Evolutionary conservation across 1,140 invertebrate species (phyloP).

Genomic region (Musca domestica): DNA sequence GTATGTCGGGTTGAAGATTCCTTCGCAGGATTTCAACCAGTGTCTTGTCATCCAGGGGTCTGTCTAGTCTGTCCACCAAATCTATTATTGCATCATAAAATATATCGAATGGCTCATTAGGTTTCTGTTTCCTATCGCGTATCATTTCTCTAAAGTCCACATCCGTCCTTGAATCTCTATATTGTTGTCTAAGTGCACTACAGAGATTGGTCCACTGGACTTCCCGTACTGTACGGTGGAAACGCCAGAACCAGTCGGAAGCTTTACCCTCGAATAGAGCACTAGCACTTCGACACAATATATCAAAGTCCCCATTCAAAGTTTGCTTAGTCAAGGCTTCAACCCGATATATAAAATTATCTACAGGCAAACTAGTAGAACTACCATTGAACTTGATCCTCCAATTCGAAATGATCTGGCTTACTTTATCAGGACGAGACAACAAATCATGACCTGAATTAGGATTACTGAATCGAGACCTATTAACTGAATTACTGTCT

Average conservation of each 20-base stretch:
- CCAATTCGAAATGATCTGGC: conserved; percentile 18
- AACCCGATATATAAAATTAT: conserved; percentile 18
- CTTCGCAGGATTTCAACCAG: conserved; percentile 3
- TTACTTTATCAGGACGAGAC: background rate
- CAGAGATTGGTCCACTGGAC: background rate
- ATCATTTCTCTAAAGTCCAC: background rate
- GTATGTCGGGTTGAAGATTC: conserved; percentile 17
- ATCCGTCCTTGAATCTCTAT: background rate
- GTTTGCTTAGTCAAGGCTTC: background rate
- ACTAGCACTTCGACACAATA: background rate
- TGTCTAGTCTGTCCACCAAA: background rate
- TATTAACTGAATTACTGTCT: background rate
- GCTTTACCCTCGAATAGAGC: no score
- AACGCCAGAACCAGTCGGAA: conserved; percentile 5
- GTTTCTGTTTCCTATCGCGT: conserved; percentile 12
- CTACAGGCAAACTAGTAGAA: background rate
- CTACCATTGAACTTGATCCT: conserved; percentile 10
- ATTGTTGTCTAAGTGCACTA: no score
- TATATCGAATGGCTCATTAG: background rate
- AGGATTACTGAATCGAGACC: no score
- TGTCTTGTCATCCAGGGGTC: background rate
- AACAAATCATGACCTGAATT: background rate
- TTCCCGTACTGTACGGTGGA: background rate
- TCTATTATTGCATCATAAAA: conserved; percentile 1
- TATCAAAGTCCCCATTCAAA: conserved; percentile 1